Evolutionary conservation across 2,797 vertebrate species (phyloP), one percentile per base, ranked within the genome.

Genomic region (Australoheros facetus): DNA sequence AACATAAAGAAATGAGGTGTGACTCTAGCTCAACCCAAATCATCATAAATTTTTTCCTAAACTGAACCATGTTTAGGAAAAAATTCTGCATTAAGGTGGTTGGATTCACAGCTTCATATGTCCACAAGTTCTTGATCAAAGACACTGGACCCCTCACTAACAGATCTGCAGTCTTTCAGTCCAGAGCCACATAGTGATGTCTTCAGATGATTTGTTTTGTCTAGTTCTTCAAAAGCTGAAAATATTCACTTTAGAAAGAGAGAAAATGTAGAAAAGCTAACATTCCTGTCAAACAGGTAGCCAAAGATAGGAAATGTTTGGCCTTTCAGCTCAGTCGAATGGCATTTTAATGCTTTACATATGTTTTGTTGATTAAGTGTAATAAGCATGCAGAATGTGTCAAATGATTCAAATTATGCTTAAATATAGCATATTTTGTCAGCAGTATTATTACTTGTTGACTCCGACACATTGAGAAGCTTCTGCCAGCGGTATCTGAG

Each of bases 351-450:
- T 12, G 30, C 9, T 3, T 58, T 58, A 19, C 4, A 19, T 19
- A 1, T n/a, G 30, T 34, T 34, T 32, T 17, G 2, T 17, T 48
- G 7, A 58, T 34, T 58, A n/a, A 58, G 17, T 58, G 57, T 58
- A 58, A 58, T 32, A 64, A 17, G 2, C 0, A 0, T 17, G 14
- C 23, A 11, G 26, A 45, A 45, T 42, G 21, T 42, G 14, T 64
- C 3, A 64, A 64, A 64, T 45, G 60, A 16, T 42, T 64, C 8
- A 39, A 28, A 26, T 19, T 4, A 28, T 48, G 10, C 0, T 66
- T 66, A 48, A 4, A 3, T 0, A 30, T 11, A 7, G 8, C 23
- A 9, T 0, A 42, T 28, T 16, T 64, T 28, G 21, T 64, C 0
- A n/a, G 19, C 13, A 34, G 10, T 54, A 1, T 60, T 60, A n/a